These are phyloP conservation scores for Leptonema lineaticorne DNA, from an alignment of 1,140 invertebrate species.

Conservation along the genomic window DNA sequence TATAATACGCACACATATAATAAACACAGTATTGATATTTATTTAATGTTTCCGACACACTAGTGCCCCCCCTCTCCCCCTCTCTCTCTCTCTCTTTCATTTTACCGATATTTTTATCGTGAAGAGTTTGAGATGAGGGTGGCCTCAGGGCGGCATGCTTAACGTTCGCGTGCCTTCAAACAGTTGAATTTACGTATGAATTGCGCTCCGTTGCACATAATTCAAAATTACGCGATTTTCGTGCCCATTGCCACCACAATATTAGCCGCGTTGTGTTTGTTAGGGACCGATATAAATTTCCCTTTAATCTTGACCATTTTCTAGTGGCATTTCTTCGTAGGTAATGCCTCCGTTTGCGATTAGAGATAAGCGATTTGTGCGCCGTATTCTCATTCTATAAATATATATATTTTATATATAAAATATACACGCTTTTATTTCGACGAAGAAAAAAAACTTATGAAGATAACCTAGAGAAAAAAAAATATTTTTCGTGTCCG, in stretches of 20 bases:
- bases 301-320: background rate
- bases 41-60: too few species aligned
- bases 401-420: background rate
- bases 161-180: background rate
- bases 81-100: too few species aligned
- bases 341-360: too few species aligned
- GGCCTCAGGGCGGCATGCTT: too few species aligned
- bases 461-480: too few species aligned
- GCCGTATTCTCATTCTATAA: too few species aligned
- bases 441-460: too few species aligned
- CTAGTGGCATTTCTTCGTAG: background rate
- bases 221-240: slow-evolving; percentile 15
- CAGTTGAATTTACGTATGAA: slow-evolving; percentile 6
- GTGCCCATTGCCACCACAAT: slow-evolving; percentile 10
- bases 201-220: slow-evolving; percentile 19
- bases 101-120: too few species aligned
- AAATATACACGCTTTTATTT: background rate
- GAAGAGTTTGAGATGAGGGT: background rate
- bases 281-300: background rate
- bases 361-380: too few species aligned
- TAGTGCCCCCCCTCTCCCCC: too few species aligned
- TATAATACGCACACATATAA: too few species aligned
- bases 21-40: too few species aligned
- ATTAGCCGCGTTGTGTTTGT: background rate
- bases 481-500: background rate